Evolutionary conservation across 1,140 invertebrate genomes (phyloP).

Genomic region (Venturia canescens): DNA sequence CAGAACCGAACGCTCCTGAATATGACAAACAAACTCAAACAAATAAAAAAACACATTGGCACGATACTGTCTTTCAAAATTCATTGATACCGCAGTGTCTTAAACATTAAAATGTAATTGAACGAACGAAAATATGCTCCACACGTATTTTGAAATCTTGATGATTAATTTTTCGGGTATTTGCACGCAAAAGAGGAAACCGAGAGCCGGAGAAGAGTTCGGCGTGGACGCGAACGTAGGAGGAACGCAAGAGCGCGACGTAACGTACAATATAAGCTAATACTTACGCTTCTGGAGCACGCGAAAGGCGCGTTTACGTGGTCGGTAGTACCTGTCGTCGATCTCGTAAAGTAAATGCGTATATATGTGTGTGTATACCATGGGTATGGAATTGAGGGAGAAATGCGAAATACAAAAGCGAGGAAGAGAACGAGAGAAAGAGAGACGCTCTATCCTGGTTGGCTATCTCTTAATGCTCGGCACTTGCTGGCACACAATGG

Average conservation of each 20-base stretch:
- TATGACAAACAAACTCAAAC: no score
- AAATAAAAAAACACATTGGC: neutral
- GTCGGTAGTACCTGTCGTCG: conserved; percentile 64
- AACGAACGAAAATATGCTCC: neutral
- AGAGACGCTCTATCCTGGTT: conserved; percentile 46
- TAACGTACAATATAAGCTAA: conserved; percentile 37
- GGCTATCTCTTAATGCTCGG: conserved; percentile 61
- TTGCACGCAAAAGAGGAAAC: conserved; percentile 3
- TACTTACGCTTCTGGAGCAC: conserved; percentile 65
- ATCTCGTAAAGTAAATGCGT: conserved; percentile 59
- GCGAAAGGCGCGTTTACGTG: conserved; percentile 63
- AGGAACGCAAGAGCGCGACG: conserved; percentile 1
- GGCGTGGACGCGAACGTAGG: conserved; percentile 10
- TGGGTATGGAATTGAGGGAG: conserved; percentile 3
- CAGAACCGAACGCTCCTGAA: no score
- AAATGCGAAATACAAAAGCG: neutral
- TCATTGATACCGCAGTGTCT: neutral
- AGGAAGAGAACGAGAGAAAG: conserved; percentile 8
- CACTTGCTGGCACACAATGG: conserved; percentile 56
- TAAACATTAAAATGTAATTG: neutral
- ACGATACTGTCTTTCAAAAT: neutral
- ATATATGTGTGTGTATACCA: conserved; percentile 54
- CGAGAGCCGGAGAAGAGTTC: neutral
- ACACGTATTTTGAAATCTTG: conserved; percentile 1
- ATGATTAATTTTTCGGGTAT: conserved; percentile 6